A percentile compares a stretch with the other conserved stretches of the same genome.
Evolutionary conservation across 2,888 invertebrate genomes (phyloP).

Genomic region (Aphodius sticticus): DNA sequence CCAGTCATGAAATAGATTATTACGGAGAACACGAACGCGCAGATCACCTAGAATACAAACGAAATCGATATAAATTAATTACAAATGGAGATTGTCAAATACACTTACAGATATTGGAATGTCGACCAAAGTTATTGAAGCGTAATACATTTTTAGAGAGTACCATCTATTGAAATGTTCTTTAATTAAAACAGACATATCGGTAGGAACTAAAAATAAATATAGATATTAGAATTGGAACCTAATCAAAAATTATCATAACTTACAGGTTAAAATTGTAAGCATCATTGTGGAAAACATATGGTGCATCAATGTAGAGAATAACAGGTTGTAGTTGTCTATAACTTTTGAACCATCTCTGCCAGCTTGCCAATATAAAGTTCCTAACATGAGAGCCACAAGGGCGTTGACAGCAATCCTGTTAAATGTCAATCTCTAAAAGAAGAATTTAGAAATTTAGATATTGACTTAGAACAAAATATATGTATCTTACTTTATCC

Average conservation of each 20-base stretch:
- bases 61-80: slow-evolving; percentile 36
- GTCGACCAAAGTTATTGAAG: slow-evolving; percentile 78
- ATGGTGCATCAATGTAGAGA: slow-evolving; percentile 92
- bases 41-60: slow-evolving; percentile 66
- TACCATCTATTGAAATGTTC: slow-evolving; percentile 93
- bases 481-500: slow-evolving; percentile 66
- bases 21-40: slow-evolving; percentile 74
- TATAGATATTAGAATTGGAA: slow-evolving; percentile 17
- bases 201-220: slow-evolving; percentile 75
- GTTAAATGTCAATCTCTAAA: slow-evolving; percentile 80
- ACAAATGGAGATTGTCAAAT: background rate
- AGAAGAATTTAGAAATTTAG: slow-evolving; percentile 39
- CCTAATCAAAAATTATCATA: slow-evolving; percentile 14
- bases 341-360: slow-evolving; percentile 79
- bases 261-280: slow-evolving; percentile 85
- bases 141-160: slow-evolving; percentile 82
- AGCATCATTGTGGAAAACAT: slow-evolving; percentile 94
- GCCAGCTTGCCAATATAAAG: slow-evolving; percentile 77
- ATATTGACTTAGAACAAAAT: slow-evolving; percentile 6
- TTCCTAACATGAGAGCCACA: slow-evolving; percentile 80
- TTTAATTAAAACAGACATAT: slow-evolving; percentile 82
- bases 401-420: slow-evolving; percentile 77
- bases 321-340: slow-evolving; percentile 87
- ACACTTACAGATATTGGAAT: slow-evolving; percentile 77
- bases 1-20: slow-evolving; percentile 90